A percentile compares a stretch with the other conserved stretches of the same genome.
Evolutionary conservation across 1,140 invertebrate species (phyloP).

Genomic region (Eubasilissa regina): DNA sequence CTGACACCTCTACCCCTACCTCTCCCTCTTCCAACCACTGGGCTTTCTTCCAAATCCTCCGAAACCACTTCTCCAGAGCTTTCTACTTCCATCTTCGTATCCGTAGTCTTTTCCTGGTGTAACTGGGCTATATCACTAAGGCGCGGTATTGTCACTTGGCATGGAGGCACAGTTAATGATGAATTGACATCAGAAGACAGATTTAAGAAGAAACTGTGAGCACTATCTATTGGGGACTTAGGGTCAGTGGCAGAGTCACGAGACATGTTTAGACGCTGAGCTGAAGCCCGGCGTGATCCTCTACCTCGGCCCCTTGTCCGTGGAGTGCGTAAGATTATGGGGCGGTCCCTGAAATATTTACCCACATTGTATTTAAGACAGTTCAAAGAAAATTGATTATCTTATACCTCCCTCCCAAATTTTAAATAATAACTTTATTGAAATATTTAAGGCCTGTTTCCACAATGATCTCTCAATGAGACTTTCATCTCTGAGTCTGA

Average conservation of each 20-base stretch:
- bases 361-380: too few relatives aligned
- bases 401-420: too few relatives aligned
- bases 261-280: background rate
- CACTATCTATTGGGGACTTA: constrained; percentile 57
- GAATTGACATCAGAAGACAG: constrained; percentile 62
- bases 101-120: background rate
- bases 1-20: constrained; percentile 44
- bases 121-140: constrained; percentile 52
- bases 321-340: constrained; percentile 64
- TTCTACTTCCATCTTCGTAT: background rate
- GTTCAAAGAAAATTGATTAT: too few relatives aligned
- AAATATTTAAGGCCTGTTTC: too few relatives aligned
- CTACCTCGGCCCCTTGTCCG: constrained; percentile 64
- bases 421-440: too few relatives aligned
- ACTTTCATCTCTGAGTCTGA: too few relatives aligned
- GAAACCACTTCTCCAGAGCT: background rate
- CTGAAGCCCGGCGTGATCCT: constrained; percentile 61
- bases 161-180: constrained; percentile 54
- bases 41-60: background rate
- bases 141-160: constrained; percentile 65
- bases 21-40: constrained; percentile 26
- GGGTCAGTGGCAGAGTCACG: constrained; percentile 37
- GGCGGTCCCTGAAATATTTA: constrained; percentile 63
- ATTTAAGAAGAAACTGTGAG: constrained; percentile 61
- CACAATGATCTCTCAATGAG: too few relatives aligned